phyloP scores from a whole-genome alignment of 2,888 invertebrate genomes.

The Rhimphoctona megacephalus region DNA sequence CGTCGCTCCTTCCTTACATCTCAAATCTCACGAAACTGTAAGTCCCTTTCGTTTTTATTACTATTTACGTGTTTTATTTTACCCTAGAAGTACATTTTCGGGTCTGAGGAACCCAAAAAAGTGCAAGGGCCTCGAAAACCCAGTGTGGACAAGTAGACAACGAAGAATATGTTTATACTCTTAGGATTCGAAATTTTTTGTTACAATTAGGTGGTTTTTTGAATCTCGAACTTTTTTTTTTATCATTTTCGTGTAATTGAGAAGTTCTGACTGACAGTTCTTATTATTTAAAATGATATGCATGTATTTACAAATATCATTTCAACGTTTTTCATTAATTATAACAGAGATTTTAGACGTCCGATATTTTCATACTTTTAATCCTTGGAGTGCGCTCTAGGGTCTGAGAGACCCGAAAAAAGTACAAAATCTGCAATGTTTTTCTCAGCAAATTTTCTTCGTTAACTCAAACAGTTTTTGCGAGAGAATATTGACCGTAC shows the following conservation, averaged over 20 bases:
- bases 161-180: neutral
- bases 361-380: neutral
- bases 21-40: conserved; percentile 80
- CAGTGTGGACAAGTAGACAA: neutral
- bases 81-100: neutral
- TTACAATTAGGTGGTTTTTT: no score
- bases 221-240: neutral
- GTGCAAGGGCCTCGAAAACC: neutral
- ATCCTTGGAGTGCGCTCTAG: neutral
- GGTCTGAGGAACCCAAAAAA: neutral
- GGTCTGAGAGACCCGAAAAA: neutral
- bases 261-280: neutral
- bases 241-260: neutral
- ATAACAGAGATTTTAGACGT: neutral
- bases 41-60: conserved; percentile 65
- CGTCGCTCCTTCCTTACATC: conserved; percentile 66
- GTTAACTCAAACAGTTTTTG: neutral
- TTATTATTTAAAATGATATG: neutral
- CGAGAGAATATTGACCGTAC: neutral
- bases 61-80: neutral
- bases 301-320: neutral
- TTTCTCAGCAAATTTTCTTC: neutral
- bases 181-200: neutral
- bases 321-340: neutral
- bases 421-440: neutral